phyloP scores from a whole-genome alignment of 2,888 invertebrate genomes.

The Sipha maydis region DNA sequence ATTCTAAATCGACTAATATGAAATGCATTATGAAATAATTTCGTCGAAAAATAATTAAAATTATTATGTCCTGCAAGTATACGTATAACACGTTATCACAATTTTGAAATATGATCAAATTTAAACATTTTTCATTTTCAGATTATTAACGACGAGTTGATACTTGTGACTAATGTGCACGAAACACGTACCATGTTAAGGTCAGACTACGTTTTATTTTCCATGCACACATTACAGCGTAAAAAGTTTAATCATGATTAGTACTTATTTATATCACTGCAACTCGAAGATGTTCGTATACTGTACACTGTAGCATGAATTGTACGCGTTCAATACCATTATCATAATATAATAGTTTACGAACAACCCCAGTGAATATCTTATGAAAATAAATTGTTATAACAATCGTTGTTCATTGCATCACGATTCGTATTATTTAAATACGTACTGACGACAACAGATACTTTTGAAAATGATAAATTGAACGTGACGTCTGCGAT shows the following conservation, averaged over 20 bases:
- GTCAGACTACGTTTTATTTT: constrained; percentile 48
- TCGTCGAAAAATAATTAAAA: neutral
- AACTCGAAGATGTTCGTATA: neutral
- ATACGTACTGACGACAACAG: neutral
- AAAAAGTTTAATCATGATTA: constrained; percentile 24
- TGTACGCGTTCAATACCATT: neutral
- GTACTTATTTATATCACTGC: constrained; percentile 7
- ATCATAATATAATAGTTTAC: neutral
- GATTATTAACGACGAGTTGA: neutral
- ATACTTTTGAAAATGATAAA: neutral
- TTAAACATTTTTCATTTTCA: neutral
- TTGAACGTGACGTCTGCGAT: neutral
- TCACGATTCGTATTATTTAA: neutral
- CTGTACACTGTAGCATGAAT: neutral
- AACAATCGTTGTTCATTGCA: neutral
- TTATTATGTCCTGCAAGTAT: neutral
- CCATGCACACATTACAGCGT: constrained; percentile 32
- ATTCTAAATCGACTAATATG: neutral
- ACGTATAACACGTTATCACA: neutral
- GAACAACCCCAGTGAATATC: neutral
- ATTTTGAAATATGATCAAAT: neutral
- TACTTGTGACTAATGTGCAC: constrained; percentile 41
- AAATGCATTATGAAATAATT: neutral
- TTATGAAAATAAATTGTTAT: neutral
- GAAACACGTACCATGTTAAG: constrained; percentile 42